phyloP scores from a whole-genome alignment of 1,140 invertebrate genomes.

The Chrysoperla carnea region DNA sequence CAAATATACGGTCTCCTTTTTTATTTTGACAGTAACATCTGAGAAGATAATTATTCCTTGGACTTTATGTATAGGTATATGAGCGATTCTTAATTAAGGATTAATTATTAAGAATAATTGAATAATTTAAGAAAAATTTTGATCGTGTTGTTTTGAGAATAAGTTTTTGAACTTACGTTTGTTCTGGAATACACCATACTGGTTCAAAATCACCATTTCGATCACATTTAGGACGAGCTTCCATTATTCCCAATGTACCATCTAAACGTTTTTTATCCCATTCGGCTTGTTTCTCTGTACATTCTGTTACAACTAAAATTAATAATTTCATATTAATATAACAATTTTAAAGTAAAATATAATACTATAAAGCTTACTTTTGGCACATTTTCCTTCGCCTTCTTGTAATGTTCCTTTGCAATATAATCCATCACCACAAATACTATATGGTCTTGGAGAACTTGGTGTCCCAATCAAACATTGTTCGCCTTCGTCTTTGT shows the following conservation, averaged over 20 bases:
- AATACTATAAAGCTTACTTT: no score
- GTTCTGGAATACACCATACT: constrained; percentile 33
- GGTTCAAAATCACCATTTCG: constrained; percentile 28
- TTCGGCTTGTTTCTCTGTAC: constrained; percentile 14
- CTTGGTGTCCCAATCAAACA: constrained; percentile 20
- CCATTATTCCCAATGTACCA: constrained; percentile 17
- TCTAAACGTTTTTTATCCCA: constrained; percentile 16
- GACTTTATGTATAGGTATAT: no score
- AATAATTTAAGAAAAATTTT: no score
- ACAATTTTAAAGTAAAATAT: no score
- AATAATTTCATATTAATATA: no score
- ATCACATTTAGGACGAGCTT: constrained; percentile 31
- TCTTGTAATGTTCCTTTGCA: constrained; percentile 10
- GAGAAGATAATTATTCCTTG: no score
- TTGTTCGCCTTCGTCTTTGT: constrained; percentile 16
- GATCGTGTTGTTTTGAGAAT: no score
- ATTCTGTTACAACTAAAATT: constrained; percentile 10
- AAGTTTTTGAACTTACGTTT: constrained; percentile 37
- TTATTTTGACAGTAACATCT: constrained; percentile 40
- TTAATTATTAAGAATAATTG: no score
- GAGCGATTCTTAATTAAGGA: no score
- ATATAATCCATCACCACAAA: constrained; percentile 23
- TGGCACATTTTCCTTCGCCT: no score
- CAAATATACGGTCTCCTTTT: constrained; percentile 35
- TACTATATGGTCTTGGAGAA: constrained; percentile 11